Percentiles rank a stretch among this genome's conserved stretches.
phyloP scores from a whole-genome alignment of 2,888 invertebrate genomes.

The Didymodactylos carnosus region DNA sequence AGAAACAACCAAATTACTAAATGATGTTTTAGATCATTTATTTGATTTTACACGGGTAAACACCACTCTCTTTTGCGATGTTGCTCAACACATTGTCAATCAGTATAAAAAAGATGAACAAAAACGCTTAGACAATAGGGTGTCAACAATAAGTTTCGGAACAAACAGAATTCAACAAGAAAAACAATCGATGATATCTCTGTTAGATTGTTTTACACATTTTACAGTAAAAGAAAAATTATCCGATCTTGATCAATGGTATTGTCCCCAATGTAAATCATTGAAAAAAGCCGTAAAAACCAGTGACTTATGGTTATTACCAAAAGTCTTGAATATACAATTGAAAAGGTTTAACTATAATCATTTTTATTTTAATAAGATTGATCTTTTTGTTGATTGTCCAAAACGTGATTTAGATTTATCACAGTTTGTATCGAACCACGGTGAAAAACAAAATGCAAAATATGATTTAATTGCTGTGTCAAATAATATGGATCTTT shows the following conservation, averaged over 20 bases:
- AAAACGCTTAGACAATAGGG: too few relatives aligned
- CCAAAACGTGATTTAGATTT: slow-evolving; percentile 37
- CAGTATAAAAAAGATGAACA: too few relatives aligned
- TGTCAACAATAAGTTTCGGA: too few relatives aligned
- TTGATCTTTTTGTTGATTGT: slow-evolving; percentile 40
- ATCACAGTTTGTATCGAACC: slow-evolving; percentile 35
- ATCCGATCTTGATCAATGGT: slow-evolving; percentile 42
- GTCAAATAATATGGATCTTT: slow-evolving; percentile 40
- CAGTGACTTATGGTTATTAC: slow-evolving; percentile 43
- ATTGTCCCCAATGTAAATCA: slow-evolving; percentile 42
- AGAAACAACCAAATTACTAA: too few relatives aligned
- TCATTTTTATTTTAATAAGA: slow-evolving; percentile 40
- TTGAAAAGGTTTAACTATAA: slow-evolving; percentile 44
- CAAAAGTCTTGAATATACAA: slow-evolving; percentile 42
- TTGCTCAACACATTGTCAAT: too few relatives aligned
- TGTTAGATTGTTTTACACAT: slow-evolving; percentile 40
- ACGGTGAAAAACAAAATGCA: slow-evolving; percentile 24
- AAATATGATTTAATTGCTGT: slow-evolving; percentile 40
- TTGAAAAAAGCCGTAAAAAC: slow-evolving; percentile 44
- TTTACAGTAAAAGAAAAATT: slow-evolving; percentile 41
- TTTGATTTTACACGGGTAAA: too few relatives aligned
- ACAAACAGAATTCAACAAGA: not conserved
- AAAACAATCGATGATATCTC: slow-evolving; percentile 24
- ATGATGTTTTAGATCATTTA: too few relatives aligned
- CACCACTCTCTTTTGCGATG: too few relatives aligned